Conservation (phyloP, 1,140 invertebrate species). For the Ceratosolen solmsi region DNA sequence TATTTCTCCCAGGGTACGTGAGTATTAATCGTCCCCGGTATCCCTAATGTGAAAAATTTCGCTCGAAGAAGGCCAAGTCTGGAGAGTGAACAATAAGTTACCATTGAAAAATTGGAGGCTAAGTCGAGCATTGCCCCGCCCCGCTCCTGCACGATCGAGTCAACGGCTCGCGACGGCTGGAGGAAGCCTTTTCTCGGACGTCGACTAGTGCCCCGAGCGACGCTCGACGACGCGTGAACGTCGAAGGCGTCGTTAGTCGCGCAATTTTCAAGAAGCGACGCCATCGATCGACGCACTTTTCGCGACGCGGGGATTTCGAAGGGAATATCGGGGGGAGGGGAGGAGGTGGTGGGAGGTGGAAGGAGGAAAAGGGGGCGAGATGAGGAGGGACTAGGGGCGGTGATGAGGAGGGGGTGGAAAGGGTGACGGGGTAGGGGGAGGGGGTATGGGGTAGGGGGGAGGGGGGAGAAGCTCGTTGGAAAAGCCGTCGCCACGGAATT, state of each 20-base stretch:
- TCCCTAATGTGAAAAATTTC: neutral
- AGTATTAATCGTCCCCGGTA: neutral
- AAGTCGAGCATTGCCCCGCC: neutral
- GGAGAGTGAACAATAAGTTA: neutral
- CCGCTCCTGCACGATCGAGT: neutral
- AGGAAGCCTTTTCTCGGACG: neutral
- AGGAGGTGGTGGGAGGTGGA: neutral
- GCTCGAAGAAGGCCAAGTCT: neutral
- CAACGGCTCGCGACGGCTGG: neutral
- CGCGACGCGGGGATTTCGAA: too few species aligned
- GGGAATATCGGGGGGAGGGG: too few species aligned
- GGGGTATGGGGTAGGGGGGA: neutral
- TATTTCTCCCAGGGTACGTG: neutral
- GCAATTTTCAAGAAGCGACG: neutral
- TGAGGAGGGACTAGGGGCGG: neutral
- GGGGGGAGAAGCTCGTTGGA: neutral
- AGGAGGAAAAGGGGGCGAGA: neutral
- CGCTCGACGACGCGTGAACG: neutral
- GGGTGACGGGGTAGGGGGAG: too few species aligned
- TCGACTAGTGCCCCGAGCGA: neutral
- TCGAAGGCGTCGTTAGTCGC: neutral
- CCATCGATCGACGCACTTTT: neutral
- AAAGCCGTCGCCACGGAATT: neutral
- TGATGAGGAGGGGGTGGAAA: neutral
- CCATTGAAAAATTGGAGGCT: neutral